Conservation (phyloP, 2,113 vertebrate species). For the Phalacrocorax pelagicus region DNA sequence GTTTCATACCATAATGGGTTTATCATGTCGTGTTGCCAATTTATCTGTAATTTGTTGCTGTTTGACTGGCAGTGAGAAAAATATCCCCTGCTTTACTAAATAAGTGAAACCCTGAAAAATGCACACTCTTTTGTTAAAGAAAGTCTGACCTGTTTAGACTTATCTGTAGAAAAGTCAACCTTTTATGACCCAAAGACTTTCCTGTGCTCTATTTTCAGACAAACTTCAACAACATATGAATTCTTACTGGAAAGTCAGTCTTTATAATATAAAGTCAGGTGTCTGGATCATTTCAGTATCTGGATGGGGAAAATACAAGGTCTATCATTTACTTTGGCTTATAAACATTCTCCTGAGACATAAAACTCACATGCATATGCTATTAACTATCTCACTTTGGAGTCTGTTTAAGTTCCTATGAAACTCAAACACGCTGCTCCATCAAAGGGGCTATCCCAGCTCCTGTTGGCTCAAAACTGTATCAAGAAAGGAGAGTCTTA, state of each 20-base stretch:
- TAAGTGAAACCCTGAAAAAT: not conserved
- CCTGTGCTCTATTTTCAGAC: not conserved
- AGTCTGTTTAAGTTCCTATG: not conserved
- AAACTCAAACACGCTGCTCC: not conserved
- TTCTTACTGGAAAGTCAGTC: not conserved
- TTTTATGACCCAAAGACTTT: not conserved
- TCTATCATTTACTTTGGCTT: not conserved
- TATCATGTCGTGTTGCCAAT: not conserved
- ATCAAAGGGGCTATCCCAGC: conserved; percentile 2
- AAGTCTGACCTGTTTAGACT: not conserved
- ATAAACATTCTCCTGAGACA: not conserved
- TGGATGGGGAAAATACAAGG: not conserved
- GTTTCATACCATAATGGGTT: not conserved
- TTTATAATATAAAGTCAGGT: not conserved
- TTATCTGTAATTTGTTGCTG: not conserved
- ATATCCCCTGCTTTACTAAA: not conserved
- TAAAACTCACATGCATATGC: not conserved
- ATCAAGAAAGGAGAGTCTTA: not conserved
- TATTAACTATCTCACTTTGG: not conserved
- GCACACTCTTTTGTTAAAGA: not conserved
- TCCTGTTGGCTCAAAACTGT: conserved; percentile 1
- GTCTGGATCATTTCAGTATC: not conserved
- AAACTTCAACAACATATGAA: not conserved
- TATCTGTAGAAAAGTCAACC: not conserved
- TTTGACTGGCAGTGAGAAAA: conserved; percentile 14